phyloP scores from a whole-genome alignment of 2,888 invertebrate species.

The Thymelicus sylvestris region DNA sequence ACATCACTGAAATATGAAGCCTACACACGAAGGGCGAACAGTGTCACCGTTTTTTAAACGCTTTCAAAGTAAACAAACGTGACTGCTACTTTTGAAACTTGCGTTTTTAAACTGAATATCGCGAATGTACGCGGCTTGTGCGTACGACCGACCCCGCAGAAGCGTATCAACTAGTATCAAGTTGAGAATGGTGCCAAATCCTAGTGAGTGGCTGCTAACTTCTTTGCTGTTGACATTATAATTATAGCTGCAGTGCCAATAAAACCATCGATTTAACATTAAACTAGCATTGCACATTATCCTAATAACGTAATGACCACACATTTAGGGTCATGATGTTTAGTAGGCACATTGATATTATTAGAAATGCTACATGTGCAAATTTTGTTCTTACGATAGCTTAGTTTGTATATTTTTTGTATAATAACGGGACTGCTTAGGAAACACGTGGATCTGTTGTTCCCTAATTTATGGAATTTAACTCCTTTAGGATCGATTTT shows the following conservation, averaged over 20 bases:
- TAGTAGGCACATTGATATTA: no score
- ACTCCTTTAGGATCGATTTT: no score
- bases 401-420: no score
- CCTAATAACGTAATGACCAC: slow-evolving; percentile 29
- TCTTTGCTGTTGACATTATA: slow-evolving; percentile 42
- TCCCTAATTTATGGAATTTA: no score
- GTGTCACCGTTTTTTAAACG: background rate
- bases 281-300: slow-evolving; percentile 24
- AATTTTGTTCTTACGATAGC: no score
- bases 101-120: background rate
- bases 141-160: slow-evolving; percentile 36
- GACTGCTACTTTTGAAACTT: background rate
- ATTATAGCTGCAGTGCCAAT: slow-evolving; percentile 24
- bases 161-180: slow-evolving; percentile 39
- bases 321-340: no score
- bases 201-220: slow-evolving; percentile 38
- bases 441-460: no score
- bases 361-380: no score
- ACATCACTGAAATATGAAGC: slow-evolving; percentile 27
- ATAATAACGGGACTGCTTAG: no score
- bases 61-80: background rate
- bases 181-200: slow-evolving; percentile 47
- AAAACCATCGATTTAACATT: no score
- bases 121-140: slow-evolving; percentile 22
- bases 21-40: background rate